Percentiles rank a stretch among this genome's conserved stretches.
Conservation (phyloP, 2,888 invertebrate genomes). For the Nemurella pictetii region DNA sequence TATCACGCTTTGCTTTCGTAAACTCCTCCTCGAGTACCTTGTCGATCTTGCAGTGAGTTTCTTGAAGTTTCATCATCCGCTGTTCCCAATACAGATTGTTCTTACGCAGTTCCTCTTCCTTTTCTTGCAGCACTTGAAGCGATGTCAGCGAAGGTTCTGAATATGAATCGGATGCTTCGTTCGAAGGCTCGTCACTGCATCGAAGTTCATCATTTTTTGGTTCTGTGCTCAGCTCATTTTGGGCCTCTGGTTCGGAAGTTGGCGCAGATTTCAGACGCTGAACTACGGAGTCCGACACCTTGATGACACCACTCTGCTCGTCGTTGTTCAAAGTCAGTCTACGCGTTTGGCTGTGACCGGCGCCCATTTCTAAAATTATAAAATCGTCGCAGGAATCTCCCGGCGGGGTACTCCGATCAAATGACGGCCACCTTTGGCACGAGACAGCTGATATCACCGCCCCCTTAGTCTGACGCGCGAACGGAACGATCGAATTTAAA, state of each 20-base stretch:
- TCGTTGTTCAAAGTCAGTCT: conserved; percentile 67
- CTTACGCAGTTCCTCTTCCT: conserved; percentile 59
- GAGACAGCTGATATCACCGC: too few species aligned
- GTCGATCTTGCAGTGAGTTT: conserved; percentile 60
- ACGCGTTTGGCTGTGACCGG: conserved; percentile 51
- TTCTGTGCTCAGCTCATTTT: conserved; percentile 31
- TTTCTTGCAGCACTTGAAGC: conserved; percentile 56
- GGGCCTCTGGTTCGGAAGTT: conserved; percentile 33
- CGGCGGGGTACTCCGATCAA: too few species aligned
- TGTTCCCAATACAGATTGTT: conserved; percentile 65
- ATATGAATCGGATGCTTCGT: conserved; percentile 44
- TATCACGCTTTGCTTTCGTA: conserved; percentile 57
- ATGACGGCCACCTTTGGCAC: too few species aligned
- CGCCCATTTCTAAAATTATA: too few species aligned
- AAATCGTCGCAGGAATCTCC: too few species aligned
- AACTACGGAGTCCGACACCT: conserved; percentile 65
- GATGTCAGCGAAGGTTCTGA: conserved; percentile 51
- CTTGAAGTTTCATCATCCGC: conserved; percentile 59
- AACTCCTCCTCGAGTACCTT: conserved; percentile 61
- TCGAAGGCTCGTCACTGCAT: too few species aligned
- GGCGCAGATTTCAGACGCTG: conserved; percentile 57
- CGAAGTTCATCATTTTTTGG: conserved; percentile 19
- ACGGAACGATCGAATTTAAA: too few species aligned
- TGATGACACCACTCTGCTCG: conserved; percentile 62
- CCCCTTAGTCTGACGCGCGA: too few species aligned